Evolutionary conservation across 2,113 vertebrate species (phyloP), one percentile per base, ranked within the genome.

Genomic region (Alosa alosa): DNA sequence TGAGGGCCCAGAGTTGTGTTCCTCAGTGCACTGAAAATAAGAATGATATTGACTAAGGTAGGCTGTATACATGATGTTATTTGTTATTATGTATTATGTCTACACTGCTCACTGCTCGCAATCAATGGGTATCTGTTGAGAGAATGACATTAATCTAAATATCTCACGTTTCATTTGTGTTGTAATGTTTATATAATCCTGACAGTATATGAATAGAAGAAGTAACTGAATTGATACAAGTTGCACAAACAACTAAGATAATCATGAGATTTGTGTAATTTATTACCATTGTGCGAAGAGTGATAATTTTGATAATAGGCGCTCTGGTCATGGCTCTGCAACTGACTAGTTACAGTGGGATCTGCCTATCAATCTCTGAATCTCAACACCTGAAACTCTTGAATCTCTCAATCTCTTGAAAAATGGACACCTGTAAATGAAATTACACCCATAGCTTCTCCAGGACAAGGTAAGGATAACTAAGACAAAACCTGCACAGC

Each of bases 271-370:
- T 25, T 4, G n/a, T 68, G 4, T 57, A 20, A 57, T 20, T 2
- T 31, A 68, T 68, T 31, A 31, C 20, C 17, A 3, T 17, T 52
- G 18, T 0, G 20, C 1, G 18, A n/a, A 0, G 9, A 10, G 64
- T 68, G 7, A 25, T n/a, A 2, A 31, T 68, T 68, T 68, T 68
- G 9, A 68, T 31, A 31, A 68, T 68, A 8, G 64, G 86, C 83
- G 86, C 83, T 86, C 83, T 13, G 81, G 86, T 85, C 90, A 87
- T 87, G 13, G 72, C 72, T 41, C 72, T 78, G 31, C 2, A 78
- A 39, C 72, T 78, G 31, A 78, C 36, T 11, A 11, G 39, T 78
- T 17, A 78, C n/a, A 41, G 72, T 10, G 39, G 25, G 13, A 39
- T 31, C 41, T 44, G 41, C 41, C 41, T 17, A 72, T 13, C n/a